Evolutionary conservation across 2,888 invertebrate species (phyloP).

Genomic region (Steinernema carpocapsae): DNA sequence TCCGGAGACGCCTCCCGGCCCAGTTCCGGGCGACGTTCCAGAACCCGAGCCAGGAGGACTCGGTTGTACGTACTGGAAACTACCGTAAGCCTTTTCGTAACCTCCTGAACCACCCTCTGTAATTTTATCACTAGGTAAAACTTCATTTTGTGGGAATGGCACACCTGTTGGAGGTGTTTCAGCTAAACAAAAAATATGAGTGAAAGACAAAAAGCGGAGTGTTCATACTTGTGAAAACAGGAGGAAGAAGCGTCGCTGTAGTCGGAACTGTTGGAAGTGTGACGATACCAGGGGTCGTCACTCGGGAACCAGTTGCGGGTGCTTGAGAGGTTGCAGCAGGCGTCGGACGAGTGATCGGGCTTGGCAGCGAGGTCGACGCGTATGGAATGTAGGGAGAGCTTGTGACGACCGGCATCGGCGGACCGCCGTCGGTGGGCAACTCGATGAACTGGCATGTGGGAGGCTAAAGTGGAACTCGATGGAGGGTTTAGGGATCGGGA

Average conservation of each 20-base stretch:
- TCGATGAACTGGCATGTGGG: conserved; percentile 44
- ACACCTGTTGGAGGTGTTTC: conserved; percentile 9
- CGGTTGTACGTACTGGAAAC: conserved; percentile 27
- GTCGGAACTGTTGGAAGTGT: not conserved
- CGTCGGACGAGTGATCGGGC: conserved; percentile 7
- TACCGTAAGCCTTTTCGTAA: conserved; percentile 5
- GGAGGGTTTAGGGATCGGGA: not conserved
- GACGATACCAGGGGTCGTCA: not conserved
- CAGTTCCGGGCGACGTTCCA: not conserved
- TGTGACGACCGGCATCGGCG: conserved; percentile 36
- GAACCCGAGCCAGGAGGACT: conserved; percentile 6
- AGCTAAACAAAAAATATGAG: not conserved
- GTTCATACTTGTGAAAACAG: conserved; percentile 1
- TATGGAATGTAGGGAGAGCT: conserved; percentile 29
- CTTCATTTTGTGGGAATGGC: conserved; percentile 15
- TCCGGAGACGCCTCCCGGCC: not conserved
- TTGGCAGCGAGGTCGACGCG: conserved; percentile 9
- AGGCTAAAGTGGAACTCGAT: conserved; percentile 37
- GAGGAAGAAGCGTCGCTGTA: conserved; percentile 5
- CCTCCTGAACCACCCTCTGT: not conserved
- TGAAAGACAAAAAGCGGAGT: not conserved
- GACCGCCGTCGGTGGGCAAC: conserved; percentile 45
- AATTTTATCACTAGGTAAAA: conserved; percentile 17
- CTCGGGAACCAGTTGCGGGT: conserved; percentile 10
- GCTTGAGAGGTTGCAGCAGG: not conserved